phyloP scores from a whole-genome alignment of 2,113 vertebrate species.

The Aplodontia rufa region DNA sequence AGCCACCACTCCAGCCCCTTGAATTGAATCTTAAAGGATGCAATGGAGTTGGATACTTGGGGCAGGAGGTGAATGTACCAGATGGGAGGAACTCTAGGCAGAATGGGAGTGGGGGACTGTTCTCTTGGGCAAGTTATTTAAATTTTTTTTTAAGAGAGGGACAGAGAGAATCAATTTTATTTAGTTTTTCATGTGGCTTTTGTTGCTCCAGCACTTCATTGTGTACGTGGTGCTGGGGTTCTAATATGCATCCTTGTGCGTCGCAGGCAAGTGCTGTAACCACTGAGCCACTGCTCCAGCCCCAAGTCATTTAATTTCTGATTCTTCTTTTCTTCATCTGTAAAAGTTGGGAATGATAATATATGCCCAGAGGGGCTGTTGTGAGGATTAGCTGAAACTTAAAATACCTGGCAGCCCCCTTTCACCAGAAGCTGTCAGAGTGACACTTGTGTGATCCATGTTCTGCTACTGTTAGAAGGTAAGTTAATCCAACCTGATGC shows the following conservation, averaged over 20 bases:
- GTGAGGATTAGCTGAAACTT: neutral
- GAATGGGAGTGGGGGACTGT: neutral
- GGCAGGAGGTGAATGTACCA: neutral
- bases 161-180: too few relatives aligned
- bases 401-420: neutral
- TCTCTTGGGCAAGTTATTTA: neutral
- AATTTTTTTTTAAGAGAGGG: too few relatives aligned
- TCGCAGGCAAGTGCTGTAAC: too few relatives aligned
- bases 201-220: too few relatives aligned
- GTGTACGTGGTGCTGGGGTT: too few relatives aligned
- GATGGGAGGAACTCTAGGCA: neutral
- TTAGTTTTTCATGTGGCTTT: too few relatives aligned
- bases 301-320: neutral
- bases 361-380: neutral
- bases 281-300: too few relatives aligned
- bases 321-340: fast-evolving
- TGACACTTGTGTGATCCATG: neutral
- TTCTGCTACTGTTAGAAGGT: neutral
- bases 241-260: too few relatives aligned
- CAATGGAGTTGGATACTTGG: neutral
- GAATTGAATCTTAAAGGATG: neutral
- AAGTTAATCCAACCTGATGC: neutral
- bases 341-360: neutral
- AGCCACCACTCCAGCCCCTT: too few relatives aligned
- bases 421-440: neutral